Base-by-base conservation (phyloP, 37 sponge, comb jelly and placozoan genomes). In the Corticium candelabrum region DNA sequence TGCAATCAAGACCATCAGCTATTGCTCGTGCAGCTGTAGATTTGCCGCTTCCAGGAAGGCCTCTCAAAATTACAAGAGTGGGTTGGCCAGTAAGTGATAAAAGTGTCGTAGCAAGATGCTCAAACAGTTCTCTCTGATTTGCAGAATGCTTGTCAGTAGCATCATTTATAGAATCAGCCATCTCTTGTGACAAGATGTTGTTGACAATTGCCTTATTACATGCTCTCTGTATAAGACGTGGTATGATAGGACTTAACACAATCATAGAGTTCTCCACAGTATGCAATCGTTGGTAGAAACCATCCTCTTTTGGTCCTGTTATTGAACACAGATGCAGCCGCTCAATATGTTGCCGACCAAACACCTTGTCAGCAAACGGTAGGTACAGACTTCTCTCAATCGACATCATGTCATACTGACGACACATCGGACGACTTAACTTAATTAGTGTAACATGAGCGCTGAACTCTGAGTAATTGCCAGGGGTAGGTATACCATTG, bases 21-120 rank as follows among this genome's bases (percentile, higher is more conserved):
- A 70, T 5, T 29, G 73, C 73, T 32, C 5, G 32, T n/a, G 73
- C 7, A 7, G 21, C 7, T 7, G 73, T 70, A n/a, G n/a, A 94
- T 80, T 94, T 94, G 2, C 94, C 94, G 62, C 81, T 80, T 1
- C 94, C 94, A 31, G 94, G 94, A 2, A 94, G 76, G 11, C 94
- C 94, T 39, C 94, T 67, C 56, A 94, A n/a, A n/a, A 90, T 82
- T 21, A 93, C 78, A 0, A 93, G 90, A 35, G 37, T 39, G 15
- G 11, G 11, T 50, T 50, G 15, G 62, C 21, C 21, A 21, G 62
- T 27, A 21, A 50, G 21, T 50, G 15, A 21, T 27, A 50, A 21
- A 50, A 50, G 62, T 21, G 62, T 27, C 62, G 62, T 50, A n/a
- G n/a, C n/a, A n/a, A n/a, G n/a, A n/a, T n/a, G n/a, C n/a, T n/a